Evolutionary conservation across 2,113 vertebrate genomes (phyloP).

Genomic region (Neomonachus schauinslandi): DNA sequence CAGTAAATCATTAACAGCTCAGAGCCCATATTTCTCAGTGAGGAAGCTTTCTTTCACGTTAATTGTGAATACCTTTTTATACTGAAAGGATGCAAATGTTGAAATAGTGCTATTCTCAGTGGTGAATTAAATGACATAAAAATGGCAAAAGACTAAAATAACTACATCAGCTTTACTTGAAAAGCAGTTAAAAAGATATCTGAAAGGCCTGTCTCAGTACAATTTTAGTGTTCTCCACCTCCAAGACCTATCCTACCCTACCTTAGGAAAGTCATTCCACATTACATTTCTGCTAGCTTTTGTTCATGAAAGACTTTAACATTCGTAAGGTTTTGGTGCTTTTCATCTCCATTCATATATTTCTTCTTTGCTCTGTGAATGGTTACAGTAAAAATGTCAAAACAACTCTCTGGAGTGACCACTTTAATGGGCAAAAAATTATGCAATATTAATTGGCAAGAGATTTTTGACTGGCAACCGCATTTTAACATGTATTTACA

Average conservation of each 20-base stretch:
- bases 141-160: slow-evolving; percentile 65
- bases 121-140: slow-evolving; percentile 75
- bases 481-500: neutral
- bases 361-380: neutral
- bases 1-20: slow-evolving; percentile 21
- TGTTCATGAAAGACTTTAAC: neutral
- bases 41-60: slow-evolving; percentile 55
- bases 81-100: slow-evolving; percentile 44
- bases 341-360: neutral
- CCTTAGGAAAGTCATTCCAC: slow-evolving; percentile 35
- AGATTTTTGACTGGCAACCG: neutral
- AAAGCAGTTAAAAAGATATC: slow-evolving; percentile 18
- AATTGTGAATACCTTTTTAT: slow-evolving; percentile 60
- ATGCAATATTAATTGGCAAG: neutral
- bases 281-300: slow-evolving; percentile 26
- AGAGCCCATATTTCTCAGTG: neutral
- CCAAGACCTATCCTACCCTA: neutral
- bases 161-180: neutral
- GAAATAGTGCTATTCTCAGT: slow-evolving; percentile 56
- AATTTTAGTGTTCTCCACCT: neutral
- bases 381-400: slow-evolving; percentile 53
- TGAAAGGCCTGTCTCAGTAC: neutral
- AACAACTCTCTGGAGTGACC: neutral
- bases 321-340: neutral
- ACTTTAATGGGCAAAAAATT: neutral